These are phyloP conservation scores for Axinella damicornis DNA, from an alignment of 37 sponge, comb jelly and placozoan genomes.

Conservation along the genomic window DNA sequence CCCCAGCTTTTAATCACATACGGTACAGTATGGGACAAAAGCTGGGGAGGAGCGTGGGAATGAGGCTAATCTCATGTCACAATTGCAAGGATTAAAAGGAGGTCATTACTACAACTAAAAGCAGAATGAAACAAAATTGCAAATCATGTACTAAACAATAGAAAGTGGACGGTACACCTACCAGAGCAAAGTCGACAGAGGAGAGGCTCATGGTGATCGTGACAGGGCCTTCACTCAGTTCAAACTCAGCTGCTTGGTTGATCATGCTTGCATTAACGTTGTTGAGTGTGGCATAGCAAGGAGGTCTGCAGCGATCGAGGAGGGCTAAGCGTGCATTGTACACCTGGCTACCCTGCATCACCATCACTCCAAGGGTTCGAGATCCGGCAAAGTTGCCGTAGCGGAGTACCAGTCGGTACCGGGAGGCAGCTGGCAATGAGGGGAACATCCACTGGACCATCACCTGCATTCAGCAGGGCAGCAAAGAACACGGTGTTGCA, in stretches of 20 bases:
- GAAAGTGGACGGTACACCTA: too few relatives aligned
- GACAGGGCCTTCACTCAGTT: not conserved
- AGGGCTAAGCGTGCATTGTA: not conserved
- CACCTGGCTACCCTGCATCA: not conserved
- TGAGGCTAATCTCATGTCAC: too few relatives aligned
- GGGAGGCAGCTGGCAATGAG: not conserved
- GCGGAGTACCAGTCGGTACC: not conserved
- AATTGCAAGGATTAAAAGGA: too few relatives aligned
- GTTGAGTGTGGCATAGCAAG: too few relatives aligned
- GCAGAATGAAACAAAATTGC: too few relatives aligned
- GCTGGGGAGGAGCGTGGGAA: too few relatives aligned
- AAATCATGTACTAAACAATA: too few relatives aligned
- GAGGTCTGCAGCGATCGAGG: not conserved
- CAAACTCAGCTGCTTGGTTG: not conserved
- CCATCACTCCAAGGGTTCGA: not conserved
- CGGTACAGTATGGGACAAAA: too few relatives aligned
- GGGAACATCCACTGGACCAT: conserved; percentile 27
- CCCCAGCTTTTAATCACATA: too few relatives aligned
- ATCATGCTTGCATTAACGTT: not conserved
- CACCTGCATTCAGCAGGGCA: too few relatives aligned
- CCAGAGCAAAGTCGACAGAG: conserved; percentile 3
- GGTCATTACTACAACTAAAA: too few relatives aligned
- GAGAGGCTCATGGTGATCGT: not conserved
- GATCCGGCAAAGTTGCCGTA: not conserved
- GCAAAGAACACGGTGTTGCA: too few relatives aligned